Evolutionary conservation across 2,888 invertebrate species (phyloP).

Genomic region (Ommatoiulus sabulosus): DNA sequence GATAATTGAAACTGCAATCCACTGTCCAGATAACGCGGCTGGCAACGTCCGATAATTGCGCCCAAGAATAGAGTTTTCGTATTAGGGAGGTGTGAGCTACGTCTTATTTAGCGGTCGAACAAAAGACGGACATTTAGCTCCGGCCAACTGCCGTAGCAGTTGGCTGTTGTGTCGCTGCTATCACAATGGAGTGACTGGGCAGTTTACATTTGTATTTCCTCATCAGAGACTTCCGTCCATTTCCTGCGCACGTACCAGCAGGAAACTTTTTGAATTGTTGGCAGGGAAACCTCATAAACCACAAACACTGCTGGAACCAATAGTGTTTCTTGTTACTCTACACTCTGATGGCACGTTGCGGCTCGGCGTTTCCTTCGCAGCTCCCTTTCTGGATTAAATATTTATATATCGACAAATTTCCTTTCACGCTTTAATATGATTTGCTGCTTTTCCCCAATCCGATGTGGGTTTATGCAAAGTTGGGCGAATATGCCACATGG

Average conservation of each 20-base stretch:
- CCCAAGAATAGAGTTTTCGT: not conserved
- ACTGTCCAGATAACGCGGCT: not conserved
- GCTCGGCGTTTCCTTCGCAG: not conserved
- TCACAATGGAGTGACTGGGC: slow-evolving; percentile 11
- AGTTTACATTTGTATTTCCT: slow-evolving; percentile 45
- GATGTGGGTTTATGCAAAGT: slow-evolving; percentile 7
- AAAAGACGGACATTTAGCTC: slow-evolving; percentile 12
- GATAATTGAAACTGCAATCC: not conserved
- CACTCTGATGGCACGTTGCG: not conserved
- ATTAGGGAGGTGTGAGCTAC: not conserved
- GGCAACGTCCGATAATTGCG: slow-evolving; percentile 24
- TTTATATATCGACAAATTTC: slow-evolving; percentile 37
- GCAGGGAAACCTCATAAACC: slow-evolving; percentile 47
- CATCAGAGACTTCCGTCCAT: slow-evolving; percentile 37
- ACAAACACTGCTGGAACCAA: slow-evolving; percentile 35
- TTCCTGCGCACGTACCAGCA: slow-evolving; percentile 46
- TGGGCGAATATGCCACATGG: not conserved
- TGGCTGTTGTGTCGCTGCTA: not conserved
- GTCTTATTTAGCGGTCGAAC: not conserved
- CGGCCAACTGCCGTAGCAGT: not conserved
- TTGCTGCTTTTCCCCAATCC: slow-evolving; percentile 10
- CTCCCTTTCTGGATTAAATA: slow-evolving; percentile 18
- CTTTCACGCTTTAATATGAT: slow-evolving; percentile 11
- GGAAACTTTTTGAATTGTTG: slow-evolving; percentile 37
- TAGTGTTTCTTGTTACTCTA: not conserved